Percentiles rank a stretch among this genome's conserved stretches.
These are phyloP conservation scores for Avahi laniger DNA, from an alignment of 2,797 vertebrate genomes.

Conservation along the genomic window DNA sequence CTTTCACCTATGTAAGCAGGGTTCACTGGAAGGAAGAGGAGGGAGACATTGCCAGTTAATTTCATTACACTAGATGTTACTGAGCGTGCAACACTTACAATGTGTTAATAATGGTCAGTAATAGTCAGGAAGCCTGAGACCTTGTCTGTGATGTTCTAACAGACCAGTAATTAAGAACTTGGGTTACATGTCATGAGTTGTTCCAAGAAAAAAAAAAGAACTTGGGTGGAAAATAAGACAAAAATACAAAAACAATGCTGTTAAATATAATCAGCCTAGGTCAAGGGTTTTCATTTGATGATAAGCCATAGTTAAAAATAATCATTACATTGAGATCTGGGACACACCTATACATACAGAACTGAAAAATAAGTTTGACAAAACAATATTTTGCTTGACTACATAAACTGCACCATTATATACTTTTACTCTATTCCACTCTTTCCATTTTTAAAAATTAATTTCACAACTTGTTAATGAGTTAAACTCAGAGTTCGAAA, in stretches of 20 bases:
- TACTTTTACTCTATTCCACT: not conserved
- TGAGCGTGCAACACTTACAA: not conserved
- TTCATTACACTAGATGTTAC: not conserved
- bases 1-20: slow-evolving; percentile 42
- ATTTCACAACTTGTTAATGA: not conserved
- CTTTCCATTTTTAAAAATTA: not conserved
- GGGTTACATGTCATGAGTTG: not conserved
- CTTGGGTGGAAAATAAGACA: not conserved
- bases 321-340: not conserved
- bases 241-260: not conserved
- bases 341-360: not conserved
- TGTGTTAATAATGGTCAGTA: not conserved
- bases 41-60: not conserved
- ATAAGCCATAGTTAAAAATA: not conserved
- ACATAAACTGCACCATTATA: not conserved
- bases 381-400: not conserved
- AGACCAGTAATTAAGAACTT: not conserved
- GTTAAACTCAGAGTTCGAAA: not conserved
- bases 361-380: not conserved
- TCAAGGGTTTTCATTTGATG: not conserved
- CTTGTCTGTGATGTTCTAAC: not conserved
- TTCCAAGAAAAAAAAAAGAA: not conserved
- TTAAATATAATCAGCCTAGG: not conserved
- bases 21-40: slow-evolving; percentile 58
- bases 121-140: not conserved